phyloP scores from a whole-genome alignment of 2,888 invertebrate genomes.

The Eilema caniola region DNA sequence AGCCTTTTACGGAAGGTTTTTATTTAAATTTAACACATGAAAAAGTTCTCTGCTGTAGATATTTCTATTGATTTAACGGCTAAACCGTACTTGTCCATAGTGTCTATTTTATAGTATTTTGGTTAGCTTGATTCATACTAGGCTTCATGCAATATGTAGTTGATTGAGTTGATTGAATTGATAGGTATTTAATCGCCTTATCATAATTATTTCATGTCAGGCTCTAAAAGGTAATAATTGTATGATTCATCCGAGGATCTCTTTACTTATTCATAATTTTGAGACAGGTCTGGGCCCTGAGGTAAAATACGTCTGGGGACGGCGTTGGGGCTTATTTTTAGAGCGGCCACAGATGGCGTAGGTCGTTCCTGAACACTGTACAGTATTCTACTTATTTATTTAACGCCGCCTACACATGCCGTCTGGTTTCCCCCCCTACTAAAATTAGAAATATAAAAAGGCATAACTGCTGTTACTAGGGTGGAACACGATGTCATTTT shows the following conservation, averaged over 20 bases:
- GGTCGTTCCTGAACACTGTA: constrained; percentile 73
- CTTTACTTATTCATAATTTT: constrained; percentile 59
- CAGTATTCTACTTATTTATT: constrained; percentile 79
- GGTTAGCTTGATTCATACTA: neutral
- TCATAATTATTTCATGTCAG: constrained; percentile 33
- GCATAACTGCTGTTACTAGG: constrained; percentile 29
- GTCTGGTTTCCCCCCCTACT: constrained; percentile 57
- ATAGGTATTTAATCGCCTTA: constrained; percentile 20
- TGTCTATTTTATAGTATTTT: neutral
- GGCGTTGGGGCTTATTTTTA: constrained; percentile 70
- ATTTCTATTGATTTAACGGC: neutral
- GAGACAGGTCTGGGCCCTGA: constrained; percentile 44
- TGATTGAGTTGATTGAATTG: no score
- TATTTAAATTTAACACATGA: neutral
- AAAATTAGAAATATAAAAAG: constrained; percentile 58
- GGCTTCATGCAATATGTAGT: no score
- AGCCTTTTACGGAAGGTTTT: neutral
- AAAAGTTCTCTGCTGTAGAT: neutral
- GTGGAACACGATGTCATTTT: constrained; percentile 45
- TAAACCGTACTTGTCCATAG: neutral
- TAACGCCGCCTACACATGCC: constrained; percentile 69
- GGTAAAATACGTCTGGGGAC: constrained; percentile 54
- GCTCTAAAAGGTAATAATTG: constrained; percentile 35
- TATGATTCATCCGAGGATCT: constrained; percentile 48
- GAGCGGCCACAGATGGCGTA: constrained; percentile 78